These are phyloP conservation scores for Dolichopus griseipennis DNA, from an alignment of 2,888 invertebrate species.

Conservation along the genomic window DNA sequence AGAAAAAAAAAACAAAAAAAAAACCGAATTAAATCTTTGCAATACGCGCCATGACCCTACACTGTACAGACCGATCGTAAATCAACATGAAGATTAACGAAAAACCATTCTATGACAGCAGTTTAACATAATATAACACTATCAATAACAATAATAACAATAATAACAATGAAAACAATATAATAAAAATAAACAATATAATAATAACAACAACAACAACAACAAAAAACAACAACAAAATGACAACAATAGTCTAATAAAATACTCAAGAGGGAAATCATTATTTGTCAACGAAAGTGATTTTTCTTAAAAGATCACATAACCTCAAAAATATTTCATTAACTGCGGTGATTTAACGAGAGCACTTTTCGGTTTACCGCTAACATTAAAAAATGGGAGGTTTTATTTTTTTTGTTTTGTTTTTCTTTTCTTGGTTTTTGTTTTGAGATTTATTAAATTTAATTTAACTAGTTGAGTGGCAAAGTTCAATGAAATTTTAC, in stretches of 20 bases:
- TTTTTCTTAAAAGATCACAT: background rate
- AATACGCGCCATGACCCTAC: conserved; percentile 2
- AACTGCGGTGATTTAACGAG: background rate
- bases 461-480: background rate
- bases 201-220: too few species aligned
- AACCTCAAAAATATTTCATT: background rate
- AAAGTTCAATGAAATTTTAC: background rate
- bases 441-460: background rate
- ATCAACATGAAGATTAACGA: background rate
- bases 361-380: background rate
- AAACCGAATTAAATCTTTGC: background rate
- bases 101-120: background rate
- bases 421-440: too few species aligned
- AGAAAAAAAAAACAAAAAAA: too few species aligned
- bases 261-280: conserved; percentile 2
- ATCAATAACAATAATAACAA: background rate
- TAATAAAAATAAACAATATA: too few species aligned
- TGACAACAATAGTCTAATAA: background rate
- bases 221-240: too few species aligned
- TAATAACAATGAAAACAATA: too few species aligned
- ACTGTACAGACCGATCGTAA: background rate
- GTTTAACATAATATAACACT: too few species aligned
- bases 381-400: background rate
- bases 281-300: conserved; percentile 6
- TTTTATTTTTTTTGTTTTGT: background rate